These are phyloP conservation scores for Plecotus auritus DNA, from an alignment of 2,113 vertebrate species.

Conservation along the genomic window DNA sequence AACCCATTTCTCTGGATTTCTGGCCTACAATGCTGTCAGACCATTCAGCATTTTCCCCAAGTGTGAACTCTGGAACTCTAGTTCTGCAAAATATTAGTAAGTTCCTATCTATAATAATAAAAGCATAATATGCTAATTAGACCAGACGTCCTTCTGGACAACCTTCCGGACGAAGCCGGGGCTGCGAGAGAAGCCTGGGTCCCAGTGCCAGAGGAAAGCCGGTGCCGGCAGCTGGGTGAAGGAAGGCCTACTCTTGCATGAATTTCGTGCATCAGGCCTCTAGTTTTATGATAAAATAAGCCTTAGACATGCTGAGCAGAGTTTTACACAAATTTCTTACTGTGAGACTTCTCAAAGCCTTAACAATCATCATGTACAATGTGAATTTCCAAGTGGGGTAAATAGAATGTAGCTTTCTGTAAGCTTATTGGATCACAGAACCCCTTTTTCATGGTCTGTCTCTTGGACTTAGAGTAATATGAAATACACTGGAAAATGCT, in stretches of 20 bases:
- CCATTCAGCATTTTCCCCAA: not conserved
- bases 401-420: not conserved
- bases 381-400: not conserved
- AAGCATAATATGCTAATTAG: too few species aligned
- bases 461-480: not conserved
- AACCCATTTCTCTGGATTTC: constrained; percentile 15
- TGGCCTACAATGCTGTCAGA: not conserved
- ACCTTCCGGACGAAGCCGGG: too few species aligned
- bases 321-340: not conserved
- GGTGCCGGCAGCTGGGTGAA: too few species aligned
- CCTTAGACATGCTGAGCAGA: not conserved
- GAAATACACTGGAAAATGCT: not conserved
- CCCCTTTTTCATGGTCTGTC: not conserved
- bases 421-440: not conserved
- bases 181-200: too few species aligned
- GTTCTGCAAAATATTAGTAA: not conserved
- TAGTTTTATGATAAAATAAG: not conserved
- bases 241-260: too few species aligned
- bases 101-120: not conserved
- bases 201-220: too few species aligned
- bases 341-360: not conserved
- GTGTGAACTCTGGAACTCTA: not conserved
- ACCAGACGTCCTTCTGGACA: too few species aligned
- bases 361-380: not conserved
- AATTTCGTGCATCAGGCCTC: too few species aligned